Conservation (phyloP, 2,797 vertebrate genomes). For the Molossus alvarezi region DNA sequence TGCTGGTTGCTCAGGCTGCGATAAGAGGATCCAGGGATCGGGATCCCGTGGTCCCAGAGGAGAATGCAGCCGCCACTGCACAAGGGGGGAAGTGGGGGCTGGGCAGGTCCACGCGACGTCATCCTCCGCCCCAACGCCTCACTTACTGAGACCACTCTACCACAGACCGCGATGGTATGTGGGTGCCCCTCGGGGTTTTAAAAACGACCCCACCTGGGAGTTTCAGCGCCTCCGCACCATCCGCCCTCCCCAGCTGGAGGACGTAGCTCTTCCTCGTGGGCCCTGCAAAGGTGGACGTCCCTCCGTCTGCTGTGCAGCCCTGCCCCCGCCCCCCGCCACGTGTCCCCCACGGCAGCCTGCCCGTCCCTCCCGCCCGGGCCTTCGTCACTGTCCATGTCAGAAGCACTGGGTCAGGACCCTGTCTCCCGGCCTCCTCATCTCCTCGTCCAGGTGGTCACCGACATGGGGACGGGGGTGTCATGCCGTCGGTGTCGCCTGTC, state of each 20-base stretch:
- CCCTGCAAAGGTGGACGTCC: background rate
- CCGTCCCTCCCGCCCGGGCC: fast-evolving
- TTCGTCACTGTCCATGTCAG: fast-evolving
- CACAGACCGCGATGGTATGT: fast-evolving
- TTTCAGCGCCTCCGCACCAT: too few relatives aligned
- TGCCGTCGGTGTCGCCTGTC: fast-evolving
- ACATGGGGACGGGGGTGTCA: background rate
- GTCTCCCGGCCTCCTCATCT: background rate
- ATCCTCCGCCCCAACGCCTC: too few relatives aligned
- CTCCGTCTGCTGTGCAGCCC: fast-evolving
- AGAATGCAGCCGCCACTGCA: fast-evolving
- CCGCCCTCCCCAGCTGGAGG: too few relatives aligned
- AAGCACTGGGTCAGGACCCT: background rate
- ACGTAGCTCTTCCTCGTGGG: background rate
- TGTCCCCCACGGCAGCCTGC: background rate
- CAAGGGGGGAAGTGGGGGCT: fast-evolving
- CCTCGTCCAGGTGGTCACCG: fast-evolving
- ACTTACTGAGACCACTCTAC: fast-evolving
- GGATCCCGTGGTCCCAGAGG: background rate
- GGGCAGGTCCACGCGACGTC: background rate
- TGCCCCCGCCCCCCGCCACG: fast-evolving
- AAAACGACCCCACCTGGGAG: too few relatives aligned
- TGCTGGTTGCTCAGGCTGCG: too few relatives aligned
- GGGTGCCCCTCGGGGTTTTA: background rate
- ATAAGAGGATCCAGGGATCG: too few relatives aligned